phyloP scores from a whole-genome alignment of 2,113 vertebrate species.

The Megaleporinus macrocephalus region DNA sequence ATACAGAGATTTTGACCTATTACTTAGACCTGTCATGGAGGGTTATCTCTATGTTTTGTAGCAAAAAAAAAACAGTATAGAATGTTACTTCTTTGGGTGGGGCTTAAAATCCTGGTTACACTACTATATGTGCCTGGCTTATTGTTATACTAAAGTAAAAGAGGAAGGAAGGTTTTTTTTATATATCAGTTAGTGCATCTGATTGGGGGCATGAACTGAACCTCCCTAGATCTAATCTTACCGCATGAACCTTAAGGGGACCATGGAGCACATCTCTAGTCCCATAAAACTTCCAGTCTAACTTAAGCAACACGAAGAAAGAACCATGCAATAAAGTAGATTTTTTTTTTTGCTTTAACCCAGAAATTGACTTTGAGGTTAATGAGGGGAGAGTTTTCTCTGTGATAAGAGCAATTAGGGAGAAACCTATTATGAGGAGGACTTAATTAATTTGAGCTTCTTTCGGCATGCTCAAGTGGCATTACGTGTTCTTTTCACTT shows the following conservation, averaged over 20 bases:
- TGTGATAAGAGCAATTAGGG: constrained; percentile 76
- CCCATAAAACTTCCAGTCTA: background rate
- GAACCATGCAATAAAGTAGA: background rate
- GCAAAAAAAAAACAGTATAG: too few relatives aligned
- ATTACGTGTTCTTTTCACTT: constrained; percentile 66
- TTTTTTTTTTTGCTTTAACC: constrained; percentile 18
- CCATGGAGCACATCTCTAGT: background rate
- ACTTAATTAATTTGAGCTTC: constrained; percentile 84
- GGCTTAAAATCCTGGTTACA: too few relatives aligned
- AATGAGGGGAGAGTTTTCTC: constrained; percentile 44
- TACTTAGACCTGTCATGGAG: too few relatives aligned
- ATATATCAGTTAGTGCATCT: too few relatives aligned
- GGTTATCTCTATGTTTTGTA: too few relatives aligned
- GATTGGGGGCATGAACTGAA: background rate
- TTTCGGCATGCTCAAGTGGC: constrained; percentile 81
- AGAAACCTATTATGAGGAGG: constrained; percentile 75
- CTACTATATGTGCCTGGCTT: too few relatives aligned
- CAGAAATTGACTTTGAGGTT: constrained; percentile 41
- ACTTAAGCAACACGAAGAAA: background rate
- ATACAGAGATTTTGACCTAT: too few relatives aligned
- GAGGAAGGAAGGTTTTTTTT: too few relatives aligned
- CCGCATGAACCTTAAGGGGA: too few relatives aligned
- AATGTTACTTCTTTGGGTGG: too few relatives aligned
- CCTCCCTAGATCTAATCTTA: background rate
- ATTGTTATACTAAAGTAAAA: too few relatives aligned